These are phyloP conservation scores for Holotrichia oblita DNA, from an alignment of 1,140 invertebrate species.

Conservation along the genomic window DNA sequence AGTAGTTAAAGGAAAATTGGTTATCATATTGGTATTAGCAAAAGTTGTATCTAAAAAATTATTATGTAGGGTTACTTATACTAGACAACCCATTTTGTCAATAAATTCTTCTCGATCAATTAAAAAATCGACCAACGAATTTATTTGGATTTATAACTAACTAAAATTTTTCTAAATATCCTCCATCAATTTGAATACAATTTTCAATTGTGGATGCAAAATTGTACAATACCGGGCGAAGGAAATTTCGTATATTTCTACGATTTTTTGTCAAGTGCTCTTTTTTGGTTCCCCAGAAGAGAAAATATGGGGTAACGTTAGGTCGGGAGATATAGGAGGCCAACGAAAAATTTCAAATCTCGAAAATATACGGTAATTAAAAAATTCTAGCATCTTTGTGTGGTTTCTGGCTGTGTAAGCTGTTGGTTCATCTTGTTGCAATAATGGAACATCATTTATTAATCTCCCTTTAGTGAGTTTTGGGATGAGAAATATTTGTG, in stretches of 20 bases:
- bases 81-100: too few relatives aligned
- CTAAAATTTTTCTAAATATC: neutral
- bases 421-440: conserved; percentile 22
- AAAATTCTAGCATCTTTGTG: neutral
- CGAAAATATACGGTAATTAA: conserved; percentile 20
- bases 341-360: neutral
- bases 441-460: conserved; percentile 10
- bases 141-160: neutral
- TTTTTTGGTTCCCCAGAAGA: neutral
- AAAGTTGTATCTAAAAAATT: too few relatives aligned
- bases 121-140: too few relatives aligned
- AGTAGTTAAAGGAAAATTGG: too few relatives aligned
- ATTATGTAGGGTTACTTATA: too few relatives aligned
- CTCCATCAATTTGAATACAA: too few relatives aligned
- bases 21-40: too few relatives aligned
- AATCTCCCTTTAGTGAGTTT: conserved; percentile 4
- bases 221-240: neutral
- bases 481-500: conserved; percentile 17
- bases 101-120: too few relatives aligned
- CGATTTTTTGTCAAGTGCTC: neutral
- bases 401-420: neutral
- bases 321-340: neutral
- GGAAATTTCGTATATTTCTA: neutral
- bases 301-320: neutral
- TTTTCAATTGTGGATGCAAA: neutral